These are phyloP conservation scores for Enteromius argenteus DNA, from an alignment of 2,797 vertebrate species.

Conservation along the genomic window DNA sequence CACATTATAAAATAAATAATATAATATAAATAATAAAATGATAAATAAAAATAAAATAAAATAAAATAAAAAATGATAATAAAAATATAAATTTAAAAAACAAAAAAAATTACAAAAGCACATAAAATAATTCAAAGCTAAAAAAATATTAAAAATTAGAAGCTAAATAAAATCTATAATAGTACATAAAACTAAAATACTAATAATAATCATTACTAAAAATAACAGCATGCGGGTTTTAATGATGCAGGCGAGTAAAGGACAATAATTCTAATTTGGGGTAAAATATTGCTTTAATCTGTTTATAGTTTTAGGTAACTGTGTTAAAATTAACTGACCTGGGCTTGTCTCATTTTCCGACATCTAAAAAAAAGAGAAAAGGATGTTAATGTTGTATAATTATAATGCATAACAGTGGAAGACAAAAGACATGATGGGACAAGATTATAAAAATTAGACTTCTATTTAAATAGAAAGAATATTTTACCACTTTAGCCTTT, in stretches of 20 bases:
- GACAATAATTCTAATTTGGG: not conserved
- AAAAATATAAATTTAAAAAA: not conserved
- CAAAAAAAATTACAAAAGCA: not conserved
- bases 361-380: constrained; percentile 63
- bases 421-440: not conserved
- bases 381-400: not conserved
- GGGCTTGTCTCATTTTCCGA: constrained; percentile 72
- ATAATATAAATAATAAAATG: not conserved
- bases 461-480: not conserved
- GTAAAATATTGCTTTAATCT: not conserved
- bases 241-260: not conserved
- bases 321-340: constrained; percentile 14
- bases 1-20: not conserved
- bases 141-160: too few relatives aligned
- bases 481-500: constrained; percentile 60
- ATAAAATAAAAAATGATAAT: not conserved
- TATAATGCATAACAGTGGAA: not conserved
- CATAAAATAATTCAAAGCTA: not conserved
- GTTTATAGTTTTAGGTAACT: not conserved
- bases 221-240: not conserved
- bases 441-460: not conserved
- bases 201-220: not conserved
- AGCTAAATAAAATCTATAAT: not conserved
- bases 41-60: too few relatives aligned
- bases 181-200: not conserved